Percentiles rank a stretch among this genome's conserved stretches.
Conservation (phyloP, 2,113 vertebrate genomes). For the Corythaeola cristata region DNA sequence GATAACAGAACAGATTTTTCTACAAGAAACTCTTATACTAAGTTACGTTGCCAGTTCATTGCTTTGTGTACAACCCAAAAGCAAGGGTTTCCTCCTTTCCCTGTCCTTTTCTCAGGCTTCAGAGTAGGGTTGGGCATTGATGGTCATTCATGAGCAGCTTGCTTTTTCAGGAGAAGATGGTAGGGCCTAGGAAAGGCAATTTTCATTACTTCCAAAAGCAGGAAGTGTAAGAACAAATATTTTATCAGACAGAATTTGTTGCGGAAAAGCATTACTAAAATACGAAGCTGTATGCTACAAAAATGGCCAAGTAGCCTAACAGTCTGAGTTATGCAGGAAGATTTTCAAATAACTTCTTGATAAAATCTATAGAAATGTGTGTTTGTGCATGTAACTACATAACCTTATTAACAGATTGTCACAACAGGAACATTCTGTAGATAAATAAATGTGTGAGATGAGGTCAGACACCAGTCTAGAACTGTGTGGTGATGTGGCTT, state of each 20-base stretch:
- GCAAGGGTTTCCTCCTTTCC: background rate
- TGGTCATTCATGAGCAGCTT: background rate
- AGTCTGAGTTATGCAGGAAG: background rate
- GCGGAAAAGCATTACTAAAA: background rate
- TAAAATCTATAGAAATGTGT: background rate
- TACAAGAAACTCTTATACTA: background rate
- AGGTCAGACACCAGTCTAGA: background rate
- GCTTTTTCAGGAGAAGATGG: background rate
- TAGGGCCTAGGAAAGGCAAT: background rate
- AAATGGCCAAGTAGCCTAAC: background rate
- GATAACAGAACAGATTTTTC: background rate
- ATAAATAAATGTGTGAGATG: background rate
- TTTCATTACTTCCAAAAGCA: background rate
- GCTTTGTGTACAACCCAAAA: background rate
- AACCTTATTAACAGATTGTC: background rate
- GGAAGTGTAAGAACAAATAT: background rate
- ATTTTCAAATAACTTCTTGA: background rate
- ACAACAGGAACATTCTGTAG: background rate
- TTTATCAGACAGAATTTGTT: background rate
- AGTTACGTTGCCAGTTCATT: background rate
- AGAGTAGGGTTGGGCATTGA: background rate
- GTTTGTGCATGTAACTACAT: background rate
- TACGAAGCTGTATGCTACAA: accelerated
- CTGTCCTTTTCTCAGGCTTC: background rate
- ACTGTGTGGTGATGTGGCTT: background rate